A percentile compares a stretch with the other conserved stretches of the same genome.
Conservation (phyloP, 2,113 vertebrate species). For the Aphelocoma coerulescens region DNA sequence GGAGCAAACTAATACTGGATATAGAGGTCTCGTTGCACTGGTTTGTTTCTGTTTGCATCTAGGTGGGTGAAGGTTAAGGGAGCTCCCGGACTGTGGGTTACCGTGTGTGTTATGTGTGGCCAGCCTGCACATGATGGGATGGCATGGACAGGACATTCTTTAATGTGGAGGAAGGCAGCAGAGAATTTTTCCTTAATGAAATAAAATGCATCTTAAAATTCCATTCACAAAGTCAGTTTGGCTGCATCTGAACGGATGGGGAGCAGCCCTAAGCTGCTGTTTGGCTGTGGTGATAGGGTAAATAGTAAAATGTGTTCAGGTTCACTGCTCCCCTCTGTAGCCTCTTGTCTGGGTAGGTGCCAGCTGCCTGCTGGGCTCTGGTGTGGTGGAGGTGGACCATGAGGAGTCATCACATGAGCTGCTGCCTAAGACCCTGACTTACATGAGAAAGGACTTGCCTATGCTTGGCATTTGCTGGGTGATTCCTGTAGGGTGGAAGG, state of each 20-base stretch:
- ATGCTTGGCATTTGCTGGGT: background rate
- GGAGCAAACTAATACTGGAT: background rate
- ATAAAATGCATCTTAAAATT: background rate
- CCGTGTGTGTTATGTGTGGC: accelerated
- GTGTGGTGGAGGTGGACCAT: background rate
- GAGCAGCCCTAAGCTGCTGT: background rate
- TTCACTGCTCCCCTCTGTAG: background rate
- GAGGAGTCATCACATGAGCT: accelerated
- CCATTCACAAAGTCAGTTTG: background rate
- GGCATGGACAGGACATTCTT: background rate
- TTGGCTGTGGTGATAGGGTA: background rate
- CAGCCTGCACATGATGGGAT: background rate
- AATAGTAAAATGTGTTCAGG: background rate
- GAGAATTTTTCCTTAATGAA: background rate
- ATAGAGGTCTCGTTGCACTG: background rate
- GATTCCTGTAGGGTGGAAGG: background rate
- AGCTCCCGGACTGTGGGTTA: background rate
- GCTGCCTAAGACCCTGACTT: accelerated
- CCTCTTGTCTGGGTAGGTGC: background rate
- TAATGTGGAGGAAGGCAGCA: background rate
- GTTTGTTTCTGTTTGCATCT: background rate
- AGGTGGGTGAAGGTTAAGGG: background rate
- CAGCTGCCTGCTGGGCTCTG: background rate
- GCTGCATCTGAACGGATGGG: background rate
- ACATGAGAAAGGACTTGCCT: background rate